Conservation (phyloP, 2,113 vertebrate genomes). For the Entomyzon cyanotis region DNA sequence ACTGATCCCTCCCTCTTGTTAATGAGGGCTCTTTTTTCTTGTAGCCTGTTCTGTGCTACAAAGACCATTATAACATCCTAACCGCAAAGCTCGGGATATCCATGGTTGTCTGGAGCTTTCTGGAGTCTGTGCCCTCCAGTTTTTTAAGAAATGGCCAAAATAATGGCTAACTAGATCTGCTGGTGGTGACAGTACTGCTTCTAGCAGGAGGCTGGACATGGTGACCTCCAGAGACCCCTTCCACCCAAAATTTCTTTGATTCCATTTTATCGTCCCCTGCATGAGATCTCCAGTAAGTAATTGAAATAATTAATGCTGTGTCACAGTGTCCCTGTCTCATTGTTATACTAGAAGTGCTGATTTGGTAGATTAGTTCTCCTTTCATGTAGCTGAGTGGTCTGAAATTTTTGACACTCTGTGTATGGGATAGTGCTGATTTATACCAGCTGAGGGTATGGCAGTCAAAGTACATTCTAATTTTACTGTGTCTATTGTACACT, state of each 20-base stretch:
- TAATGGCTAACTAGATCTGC: not conserved
- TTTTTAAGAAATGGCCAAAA: not conserved
- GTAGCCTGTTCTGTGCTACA: not conserved
- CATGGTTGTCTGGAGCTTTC: not conserved
- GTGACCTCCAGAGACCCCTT: not conserved
- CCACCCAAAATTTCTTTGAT: not conserved
- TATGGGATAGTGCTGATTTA: conserved; percentile 29
- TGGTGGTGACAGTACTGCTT: not conserved
- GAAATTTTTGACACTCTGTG: not conserved
- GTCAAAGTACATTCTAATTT: conserved; percentile 26
- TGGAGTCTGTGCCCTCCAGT: not conserved
- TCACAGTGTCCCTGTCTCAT: not conserved
- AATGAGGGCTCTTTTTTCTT: not conserved
- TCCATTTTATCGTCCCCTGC: not conserved
- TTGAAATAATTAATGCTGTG: not conserved
- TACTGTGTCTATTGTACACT: not conserved
- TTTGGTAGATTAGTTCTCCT: conserved; percentile 11
- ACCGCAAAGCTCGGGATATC: not conserved
- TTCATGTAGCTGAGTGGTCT: conserved; percentile 24
- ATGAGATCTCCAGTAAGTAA: not conserved
- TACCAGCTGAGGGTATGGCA: conserved; percentile 10
- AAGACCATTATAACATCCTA: not conserved
- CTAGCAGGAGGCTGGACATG: not conserved
- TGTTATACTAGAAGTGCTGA: conserved; percentile 31
- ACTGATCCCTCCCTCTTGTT: not conserved